Base-by-base conservation (phyloP, 2,888 invertebrate species). In the Phengaris arion region DNA sequence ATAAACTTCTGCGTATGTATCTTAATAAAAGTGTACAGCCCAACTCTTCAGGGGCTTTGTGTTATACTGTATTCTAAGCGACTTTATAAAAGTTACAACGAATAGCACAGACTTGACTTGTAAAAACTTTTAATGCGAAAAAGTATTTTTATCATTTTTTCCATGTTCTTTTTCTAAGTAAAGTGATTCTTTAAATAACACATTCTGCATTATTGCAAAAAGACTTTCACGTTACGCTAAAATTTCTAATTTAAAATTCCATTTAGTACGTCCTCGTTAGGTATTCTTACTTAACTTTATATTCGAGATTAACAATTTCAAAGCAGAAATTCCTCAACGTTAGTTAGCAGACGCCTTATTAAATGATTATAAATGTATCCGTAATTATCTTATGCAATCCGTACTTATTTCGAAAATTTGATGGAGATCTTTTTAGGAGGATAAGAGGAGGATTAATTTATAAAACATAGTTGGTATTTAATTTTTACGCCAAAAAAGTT, bases 1-100 rank as follows among this genome's bases (percentile, higher is more conserved):
- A 64, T 64, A 64, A 64, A 64, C 64, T 64, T 64, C 45, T 64
- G 64, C 64, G 64, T 64, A 64, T 64, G 64, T 64, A 64, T 64
- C 64, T 45, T 64, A 64, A 64, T 69, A 69, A 69, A 69, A 69
- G 48, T 69, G 46, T 69, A 69, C 48, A 69, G 69, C 48, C 15
- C n/a, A 48, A 69, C 8, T 69, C 15, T 69, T 69, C 69, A n/a
- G 69, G 48, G 69, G 10, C 7, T 22, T 64, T 12, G 64, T 64
- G 35, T 46, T 69, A 69, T 69, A 69, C 46, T 15, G 15, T 69
- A 48, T 69, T 69, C 69, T 15, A 69, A 48, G 48, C 69, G 48
- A 69, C 64, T 64, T 64, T 64, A 64, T 64, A 64, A 64, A 64
- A 64, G 64, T 64, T 64, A 64, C 64, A 64, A 45, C 64, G 64